phyloP scores from a whole-genome alignment of 1,140 invertebrate species.

The Microvelia longipes region DNA sequence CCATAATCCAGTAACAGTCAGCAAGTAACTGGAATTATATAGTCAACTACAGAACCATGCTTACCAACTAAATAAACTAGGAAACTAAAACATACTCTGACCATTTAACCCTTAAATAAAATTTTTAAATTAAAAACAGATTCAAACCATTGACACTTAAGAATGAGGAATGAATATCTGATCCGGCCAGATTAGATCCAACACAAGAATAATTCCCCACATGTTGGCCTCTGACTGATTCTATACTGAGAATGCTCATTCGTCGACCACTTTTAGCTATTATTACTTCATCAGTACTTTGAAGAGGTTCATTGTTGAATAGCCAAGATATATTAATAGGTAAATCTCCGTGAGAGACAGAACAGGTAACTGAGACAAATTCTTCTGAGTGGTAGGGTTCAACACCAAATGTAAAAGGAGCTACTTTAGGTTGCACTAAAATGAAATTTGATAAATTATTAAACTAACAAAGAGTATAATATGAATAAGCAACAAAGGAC shows the following conservation, averaged over 20 bases:
- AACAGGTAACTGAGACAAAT: slow-evolving; percentile 55
- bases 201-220: slow-evolving; percentile 60
- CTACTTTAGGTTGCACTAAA: slow-evolving; percentile 58
- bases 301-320: slow-evolving; percentile 38
- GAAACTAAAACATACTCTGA: too few relatives aligned
- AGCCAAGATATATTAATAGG: slow-evolving; percentile 60
- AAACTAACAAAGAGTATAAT: background rate
- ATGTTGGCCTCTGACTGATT: slow-evolving; percentile 37
- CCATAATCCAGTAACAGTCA: too few relatives aligned
- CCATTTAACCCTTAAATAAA: too few relatives aligned
- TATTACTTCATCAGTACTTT: slow-evolving; percentile 34
- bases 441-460: background rate
- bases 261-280: slow-evolving; percentile 36
- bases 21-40: too few relatives aligned
- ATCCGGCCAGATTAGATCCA: slow-evolving; percentile 38
- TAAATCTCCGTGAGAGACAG: slow-evolving; percentile 58
- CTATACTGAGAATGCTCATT: slow-evolving; percentile 26
- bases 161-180: slow-evolving; percentile 11
- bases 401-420: slow-evolving; percentile 43
- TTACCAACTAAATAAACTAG: too few relatives aligned
- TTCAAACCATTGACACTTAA: slow-evolving; percentile 8
- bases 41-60: too few relatives aligned
- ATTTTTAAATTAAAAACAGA: too few relatives aligned
- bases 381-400: slow-evolving; percentile 62
- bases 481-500: background rate